phyloP scores from a whole-genome alignment of 2,797 vertebrate genomes.

The Anguilla obscura region DNA sequence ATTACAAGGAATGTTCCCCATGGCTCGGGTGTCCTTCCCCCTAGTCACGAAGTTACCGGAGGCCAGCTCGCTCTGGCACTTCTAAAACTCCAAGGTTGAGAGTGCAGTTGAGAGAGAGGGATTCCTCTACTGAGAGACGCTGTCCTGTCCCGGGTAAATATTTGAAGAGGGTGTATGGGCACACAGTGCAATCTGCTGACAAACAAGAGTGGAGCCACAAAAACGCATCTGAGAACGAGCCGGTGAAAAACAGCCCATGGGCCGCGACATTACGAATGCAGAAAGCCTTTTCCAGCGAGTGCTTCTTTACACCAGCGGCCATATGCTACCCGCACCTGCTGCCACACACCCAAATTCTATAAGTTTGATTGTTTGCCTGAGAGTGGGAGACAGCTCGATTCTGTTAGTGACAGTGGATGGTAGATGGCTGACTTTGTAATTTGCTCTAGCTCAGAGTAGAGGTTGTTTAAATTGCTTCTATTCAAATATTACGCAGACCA shows the following conservation, averaged over 20 bases:
- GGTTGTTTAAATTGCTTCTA: background rate
- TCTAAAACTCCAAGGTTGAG: background rate
- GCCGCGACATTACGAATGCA: background rate
- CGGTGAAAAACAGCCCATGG: background rate
- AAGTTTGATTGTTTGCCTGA: background rate
- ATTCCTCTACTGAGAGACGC: background rate
- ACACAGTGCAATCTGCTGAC: conserved; percentile 16
- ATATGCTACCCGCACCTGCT: no score
- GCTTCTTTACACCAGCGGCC: background rate
- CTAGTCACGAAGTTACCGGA: background rate
- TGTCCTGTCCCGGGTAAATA: conserved; percentile 22
- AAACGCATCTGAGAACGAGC: conserved; percentile 14
- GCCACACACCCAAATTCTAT: background rate
- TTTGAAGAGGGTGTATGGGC: conserved; percentile 29
- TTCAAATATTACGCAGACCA: background rate
- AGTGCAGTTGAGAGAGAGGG: background rate
- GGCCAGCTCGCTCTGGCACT: background rate
- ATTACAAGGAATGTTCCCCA: conserved; percentile 55
- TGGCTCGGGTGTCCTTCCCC: conserved; percentile 19
- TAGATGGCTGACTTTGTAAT: background rate
- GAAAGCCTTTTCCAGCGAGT: background rate
- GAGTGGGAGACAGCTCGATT: background rate
- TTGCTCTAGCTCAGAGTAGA: background rate
- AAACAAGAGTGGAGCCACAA: conserved; percentile 15
- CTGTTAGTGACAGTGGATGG: background rate